Conservation (phyloP, 2,113 vertebrate species). For the Grus americana region DNA sequence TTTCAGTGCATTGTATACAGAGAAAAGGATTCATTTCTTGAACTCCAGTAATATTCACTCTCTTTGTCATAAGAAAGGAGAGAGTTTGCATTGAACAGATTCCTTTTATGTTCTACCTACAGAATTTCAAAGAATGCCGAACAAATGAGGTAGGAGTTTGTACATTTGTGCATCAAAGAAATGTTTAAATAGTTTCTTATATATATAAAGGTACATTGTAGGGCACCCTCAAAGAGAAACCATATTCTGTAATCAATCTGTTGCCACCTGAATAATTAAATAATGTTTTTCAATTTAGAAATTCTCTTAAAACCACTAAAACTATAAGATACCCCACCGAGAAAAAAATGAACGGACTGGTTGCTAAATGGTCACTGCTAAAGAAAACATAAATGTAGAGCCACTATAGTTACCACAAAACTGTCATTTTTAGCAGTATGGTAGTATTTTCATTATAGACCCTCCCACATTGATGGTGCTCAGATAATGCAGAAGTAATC, state of each 20-base stretch:
- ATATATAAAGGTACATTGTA: constrained; percentile 17
- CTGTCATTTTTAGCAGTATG: not conserved
- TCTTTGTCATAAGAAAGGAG: constrained; percentile 37
- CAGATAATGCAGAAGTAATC: not conserved
- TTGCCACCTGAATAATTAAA: constrained; percentile 46
- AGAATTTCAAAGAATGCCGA: constrained; percentile 48
- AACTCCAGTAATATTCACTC: not conserved
- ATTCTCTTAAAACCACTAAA: not conserved
- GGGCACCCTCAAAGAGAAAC: constrained; percentile 24
- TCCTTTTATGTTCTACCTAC: constrained; percentile 49
- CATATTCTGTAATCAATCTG: constrained; percentile 11
- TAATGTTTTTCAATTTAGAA: constrained; percentile 25
- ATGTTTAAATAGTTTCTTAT: constrained; percentile 32
- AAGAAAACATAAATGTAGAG: not conserved
- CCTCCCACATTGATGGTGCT: not conserved
- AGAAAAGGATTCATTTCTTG: not conserved
- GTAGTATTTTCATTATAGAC: not conserved
- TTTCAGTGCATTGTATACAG: not conserved
- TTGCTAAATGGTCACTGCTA: constrained; percentile 11
- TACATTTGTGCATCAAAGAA: constrained; percentile 47
- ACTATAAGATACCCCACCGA: not conserved
- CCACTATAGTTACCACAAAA: not conserved
- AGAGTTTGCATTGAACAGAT: constrained; percentile 29
- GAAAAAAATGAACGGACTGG: not conserved
- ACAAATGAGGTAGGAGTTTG: constrained; percentile 48